Conservation (phyloP, 2,113 vertebrate genomes). For the Elachura formosa region DNA sequence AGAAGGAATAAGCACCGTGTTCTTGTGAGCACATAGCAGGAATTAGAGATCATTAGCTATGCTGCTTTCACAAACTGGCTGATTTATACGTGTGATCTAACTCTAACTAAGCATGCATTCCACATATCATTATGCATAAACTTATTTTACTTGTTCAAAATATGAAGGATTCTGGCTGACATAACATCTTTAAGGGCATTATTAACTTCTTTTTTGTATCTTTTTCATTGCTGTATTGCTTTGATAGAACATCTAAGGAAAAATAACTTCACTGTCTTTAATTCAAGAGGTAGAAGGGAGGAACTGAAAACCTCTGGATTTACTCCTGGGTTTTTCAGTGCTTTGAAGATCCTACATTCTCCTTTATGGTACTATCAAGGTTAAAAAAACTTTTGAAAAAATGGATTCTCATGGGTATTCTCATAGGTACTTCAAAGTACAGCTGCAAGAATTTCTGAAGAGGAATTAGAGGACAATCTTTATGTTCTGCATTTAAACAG, state of each 20-base stretch:
- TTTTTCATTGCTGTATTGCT: neutral
- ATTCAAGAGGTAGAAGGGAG: neutral
- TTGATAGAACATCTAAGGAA: neutral
- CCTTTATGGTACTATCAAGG: neutral
- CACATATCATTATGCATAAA: neutral
- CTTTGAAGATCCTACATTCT: slow-evolving; percentile 10
- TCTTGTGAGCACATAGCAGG: neutral
- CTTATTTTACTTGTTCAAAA: neutral
- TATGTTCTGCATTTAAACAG: neutral
- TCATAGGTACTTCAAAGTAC: neutral
- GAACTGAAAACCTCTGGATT: neutral
- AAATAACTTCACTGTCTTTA: neutral
- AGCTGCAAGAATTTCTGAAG: neutral
- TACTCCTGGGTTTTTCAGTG: neutral
- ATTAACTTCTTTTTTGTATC: neutral
- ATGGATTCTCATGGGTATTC: neutral
- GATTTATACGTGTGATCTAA: neutral
- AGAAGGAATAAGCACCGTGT: neutral
- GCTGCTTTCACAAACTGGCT: neutral
- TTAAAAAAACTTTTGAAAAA: neutral
- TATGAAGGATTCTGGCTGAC: neutral
- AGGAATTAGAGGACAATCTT: neutral
- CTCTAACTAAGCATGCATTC: neutral
- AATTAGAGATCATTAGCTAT: neutral
- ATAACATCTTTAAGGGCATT: neutral